Evolutionary conservation across 2,888 invertebrate species (phyloP).

Genomic region (Mimas tiliae): DNA sequence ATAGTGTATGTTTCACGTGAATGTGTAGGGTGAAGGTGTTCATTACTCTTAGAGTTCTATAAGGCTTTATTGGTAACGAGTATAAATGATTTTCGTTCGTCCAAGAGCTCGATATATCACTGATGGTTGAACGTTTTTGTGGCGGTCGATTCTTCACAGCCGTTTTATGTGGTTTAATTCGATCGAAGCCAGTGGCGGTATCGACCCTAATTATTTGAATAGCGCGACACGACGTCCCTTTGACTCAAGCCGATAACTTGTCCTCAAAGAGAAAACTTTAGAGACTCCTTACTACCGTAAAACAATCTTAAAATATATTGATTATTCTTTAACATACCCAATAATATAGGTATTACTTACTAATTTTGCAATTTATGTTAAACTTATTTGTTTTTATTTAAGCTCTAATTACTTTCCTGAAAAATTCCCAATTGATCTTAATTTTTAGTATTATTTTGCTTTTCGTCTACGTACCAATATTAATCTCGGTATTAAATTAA

Average conservation of each 20-base stretch:
- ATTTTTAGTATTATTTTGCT: too few species aligned
- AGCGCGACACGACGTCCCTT: slow-evolving; percentile 73
- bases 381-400: too few species aligned
- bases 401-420: too few species aligned
- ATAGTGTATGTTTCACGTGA: slow-evolving; percentile 45
- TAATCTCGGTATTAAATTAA: too few species aligned
- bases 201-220: slow-evolving; percentile 81
- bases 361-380: too few species aligned
- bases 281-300: slow-evolving; percentile 39
- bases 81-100: slow-evolving; percentile 53
- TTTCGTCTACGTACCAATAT: too few species aligned
- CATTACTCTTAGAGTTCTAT: slow-evolving; percentile 45
- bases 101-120: slow-evolving; percentile 59
- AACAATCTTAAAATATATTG: background rate
- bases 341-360: too few species aligned
- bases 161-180: slow-evolving; percentile 80
- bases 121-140: slow-evolving; percentile 64
- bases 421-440: too few species aligned
- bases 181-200: slow-evolving; percentile 67
- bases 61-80: slow-evolving; percentile 61
- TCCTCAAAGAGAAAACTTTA: slow-evolving; percentile 39
- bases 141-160: slow-evolving; percentile 51
- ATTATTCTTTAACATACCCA: too few species aligned
- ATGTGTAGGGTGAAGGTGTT: slow-evolving; percentile 34
- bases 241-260: slow-evolving; percentile 71